Evolutionary conservation across 1,140 invertebrate genomes (phyloP).

Genomic region (Trinorchestia longiramus): DNA sequence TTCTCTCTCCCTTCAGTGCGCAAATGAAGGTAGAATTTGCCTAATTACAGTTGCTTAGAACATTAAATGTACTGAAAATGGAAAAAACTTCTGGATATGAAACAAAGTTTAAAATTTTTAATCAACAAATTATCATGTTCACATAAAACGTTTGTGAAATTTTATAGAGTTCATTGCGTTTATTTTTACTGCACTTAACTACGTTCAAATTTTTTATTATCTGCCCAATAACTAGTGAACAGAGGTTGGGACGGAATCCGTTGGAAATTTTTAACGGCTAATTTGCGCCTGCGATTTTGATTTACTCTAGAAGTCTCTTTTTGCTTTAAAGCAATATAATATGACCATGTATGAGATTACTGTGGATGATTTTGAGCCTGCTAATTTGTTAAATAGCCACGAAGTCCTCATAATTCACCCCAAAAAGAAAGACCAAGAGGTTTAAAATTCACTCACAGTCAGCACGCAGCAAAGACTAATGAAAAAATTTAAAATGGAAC

Average conservation of each 20-base stretch:
- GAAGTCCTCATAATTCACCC: neutral
- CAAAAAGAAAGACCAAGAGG: neutral
- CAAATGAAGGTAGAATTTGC: neutral
- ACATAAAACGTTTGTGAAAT: too few species aligned
- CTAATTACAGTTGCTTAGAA: neutral
- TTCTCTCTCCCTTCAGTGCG: neutral
- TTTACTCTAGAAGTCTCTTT: too few species aligned
- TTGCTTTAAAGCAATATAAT: too few species aligned
- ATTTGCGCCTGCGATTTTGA: too few species aligned
- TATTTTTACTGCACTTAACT: too few species aligned
- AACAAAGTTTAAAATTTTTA: neutral
- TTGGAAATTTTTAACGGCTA: too few species aligned
- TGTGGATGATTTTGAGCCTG: neutral
- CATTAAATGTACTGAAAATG: neutral
- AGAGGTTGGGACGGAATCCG: too few species aligned
- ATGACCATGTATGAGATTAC: neutral
- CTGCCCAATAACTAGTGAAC: too few species aligned
- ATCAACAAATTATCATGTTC: too few species aligned
- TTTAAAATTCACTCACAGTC: too few species aligned
- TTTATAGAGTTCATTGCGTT: too few species aligned
- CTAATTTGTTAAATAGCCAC: neutral
- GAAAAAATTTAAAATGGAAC: neutral
- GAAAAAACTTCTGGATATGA: neutral
- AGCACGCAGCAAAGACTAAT: neutral
- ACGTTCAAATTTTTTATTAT: too few species aligned